Conservation (phyloP, 2,797 vertebrate genomes). For the Paguma larvata region DNA sequence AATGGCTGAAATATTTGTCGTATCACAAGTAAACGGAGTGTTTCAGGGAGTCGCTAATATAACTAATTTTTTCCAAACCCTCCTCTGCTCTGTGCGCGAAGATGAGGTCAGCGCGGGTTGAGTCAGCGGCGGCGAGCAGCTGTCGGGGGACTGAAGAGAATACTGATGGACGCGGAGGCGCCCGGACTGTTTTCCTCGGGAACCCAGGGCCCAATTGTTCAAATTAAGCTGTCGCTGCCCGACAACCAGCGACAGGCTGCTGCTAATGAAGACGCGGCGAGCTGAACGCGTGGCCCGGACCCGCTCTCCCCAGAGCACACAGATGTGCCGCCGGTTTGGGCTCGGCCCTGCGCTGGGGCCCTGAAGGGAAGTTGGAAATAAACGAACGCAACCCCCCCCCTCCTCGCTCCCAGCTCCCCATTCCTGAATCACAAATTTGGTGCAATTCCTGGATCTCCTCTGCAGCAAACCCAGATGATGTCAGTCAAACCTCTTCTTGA, state of each 20-base stretch:
- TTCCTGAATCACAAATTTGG: neutral
- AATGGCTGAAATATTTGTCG: conserved; percentile 99
- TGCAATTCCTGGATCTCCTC: neutral
- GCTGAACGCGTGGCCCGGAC: neutral
- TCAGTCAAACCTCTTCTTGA: neutral
- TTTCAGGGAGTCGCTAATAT: conserved; percentile 94
- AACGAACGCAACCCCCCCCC: neutral
- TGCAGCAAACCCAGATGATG: neutral
- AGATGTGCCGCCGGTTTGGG: neutral
- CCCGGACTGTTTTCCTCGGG: conserved; percentile 68
- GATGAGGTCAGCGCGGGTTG: conserved; percentile 98
- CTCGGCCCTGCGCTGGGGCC: neutral
- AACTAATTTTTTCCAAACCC: conserved; percentile 98
- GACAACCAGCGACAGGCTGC: conserved; percentile 52
- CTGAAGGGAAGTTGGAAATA: neutral
- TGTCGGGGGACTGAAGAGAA: conserved; percentile 92
- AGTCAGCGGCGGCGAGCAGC: conserved; percentile 96
- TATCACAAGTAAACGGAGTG: conserved; percentile 97
- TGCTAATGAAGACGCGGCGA: conserved; percentile 74
- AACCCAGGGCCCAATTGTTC: conserved; percentile 81
- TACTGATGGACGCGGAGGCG: conserved; percentile 89
- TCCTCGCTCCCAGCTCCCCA: too few species aligned
- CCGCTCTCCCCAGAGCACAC: neutral
- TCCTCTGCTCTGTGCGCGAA: conserved; percentile 92
- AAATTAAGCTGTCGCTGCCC: conserved; percentile 84